A percentile compares a stretch with the other conserved stretches of the same genome.
phyloP scores from a whole-genome alignment of 2,797 vertebrate genomes.

The Hippoglossus hippoglossus region DNA sequence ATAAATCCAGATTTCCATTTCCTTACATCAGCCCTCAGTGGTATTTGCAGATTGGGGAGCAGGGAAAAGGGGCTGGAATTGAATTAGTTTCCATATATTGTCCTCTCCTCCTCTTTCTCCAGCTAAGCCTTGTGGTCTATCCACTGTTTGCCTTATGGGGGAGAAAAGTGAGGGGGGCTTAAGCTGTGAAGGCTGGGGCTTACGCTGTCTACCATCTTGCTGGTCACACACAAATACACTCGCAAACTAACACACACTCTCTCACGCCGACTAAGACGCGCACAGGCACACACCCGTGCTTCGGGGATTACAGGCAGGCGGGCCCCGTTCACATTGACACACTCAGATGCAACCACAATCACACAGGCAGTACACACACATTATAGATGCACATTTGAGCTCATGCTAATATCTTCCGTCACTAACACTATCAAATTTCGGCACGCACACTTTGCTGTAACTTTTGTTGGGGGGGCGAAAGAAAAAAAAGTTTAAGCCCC shows the following conservation, averaged over 20 bases:
- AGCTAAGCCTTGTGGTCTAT: conserved; percentile 79
- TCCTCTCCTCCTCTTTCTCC: conserved; percentile 73
- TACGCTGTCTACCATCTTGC: conserved; percentile 71
- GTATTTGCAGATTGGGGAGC: conserved; percentile 78
- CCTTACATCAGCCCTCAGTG: conserved; percentile 73
- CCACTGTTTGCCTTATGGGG: conserved; percentile 81
- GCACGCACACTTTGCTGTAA: conserved; percentile 31
- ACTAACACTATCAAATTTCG: conserved; percentile 54
- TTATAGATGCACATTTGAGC: conserved; percentile 57
- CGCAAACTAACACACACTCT: conserved; percentile 25
- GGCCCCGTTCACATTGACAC: conserved; percentile 54
- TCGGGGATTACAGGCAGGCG: conserved; percentile 56
- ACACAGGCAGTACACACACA: conserved; percentile 45
- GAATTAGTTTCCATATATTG: conserved; percentile 86
- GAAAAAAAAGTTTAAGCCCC: conserved; percentile 23
- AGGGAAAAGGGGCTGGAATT: conserved; percentile 77
- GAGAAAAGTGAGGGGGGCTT: conserved; percentile 75
- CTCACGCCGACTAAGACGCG: conserved; percentile 9
- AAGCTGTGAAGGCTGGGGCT: conserved; percentile 75
- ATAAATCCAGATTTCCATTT: conserved; percentile 77
- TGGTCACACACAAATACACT: conserved; percentile 63
- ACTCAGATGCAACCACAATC: conserved; percentile 42
- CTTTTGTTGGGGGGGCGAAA: conserved; percentile 18
- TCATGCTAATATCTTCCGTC: conserved; percentile 61
- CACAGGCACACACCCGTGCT: conserved; percentile 25